Conservation (phyloP, 2,113 vertebrate genomes). For the Camelus dromedarius region DNA sequence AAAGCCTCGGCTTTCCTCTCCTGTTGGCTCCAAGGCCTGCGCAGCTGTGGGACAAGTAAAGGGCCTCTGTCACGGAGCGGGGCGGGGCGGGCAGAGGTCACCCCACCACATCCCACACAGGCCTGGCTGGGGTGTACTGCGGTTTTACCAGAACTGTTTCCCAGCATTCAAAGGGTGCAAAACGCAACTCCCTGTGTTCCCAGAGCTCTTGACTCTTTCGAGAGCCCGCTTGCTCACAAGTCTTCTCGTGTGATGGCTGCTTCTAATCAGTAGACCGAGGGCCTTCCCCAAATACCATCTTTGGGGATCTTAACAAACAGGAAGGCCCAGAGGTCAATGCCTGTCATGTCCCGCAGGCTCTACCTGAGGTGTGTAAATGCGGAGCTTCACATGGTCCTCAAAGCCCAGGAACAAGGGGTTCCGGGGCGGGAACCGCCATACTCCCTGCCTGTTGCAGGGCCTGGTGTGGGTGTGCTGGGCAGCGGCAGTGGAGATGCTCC, state of each 20-base stretch:
- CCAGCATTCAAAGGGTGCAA: accelerated
- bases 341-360: accelerated
- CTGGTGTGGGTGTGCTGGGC: not conserved
- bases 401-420: accelerated
- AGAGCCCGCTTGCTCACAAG: accelerated
- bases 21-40: accelerated
- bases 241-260: accelerated
- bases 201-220: accelerated
- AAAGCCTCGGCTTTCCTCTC: not conserved
- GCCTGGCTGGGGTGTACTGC: accelerated
- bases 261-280: not conserved
- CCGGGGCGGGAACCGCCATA: not conserved
- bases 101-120: accelerated
- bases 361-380: accelerated
- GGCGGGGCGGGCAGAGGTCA: accelerated
- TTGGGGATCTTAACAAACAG: not conserved
- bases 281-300: not conserved
- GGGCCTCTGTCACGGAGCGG: not conserved
- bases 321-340: accelerated
- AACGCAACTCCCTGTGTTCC: accelerated
- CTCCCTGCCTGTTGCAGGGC: not conserved
- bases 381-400: not conserved
- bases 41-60: accelerated
- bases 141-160: too few species aligned
- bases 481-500: not conserved